Conservation (phyloP, 2,797 vertebrate genomes). For the Gymnothorax reevesii region DNA sequence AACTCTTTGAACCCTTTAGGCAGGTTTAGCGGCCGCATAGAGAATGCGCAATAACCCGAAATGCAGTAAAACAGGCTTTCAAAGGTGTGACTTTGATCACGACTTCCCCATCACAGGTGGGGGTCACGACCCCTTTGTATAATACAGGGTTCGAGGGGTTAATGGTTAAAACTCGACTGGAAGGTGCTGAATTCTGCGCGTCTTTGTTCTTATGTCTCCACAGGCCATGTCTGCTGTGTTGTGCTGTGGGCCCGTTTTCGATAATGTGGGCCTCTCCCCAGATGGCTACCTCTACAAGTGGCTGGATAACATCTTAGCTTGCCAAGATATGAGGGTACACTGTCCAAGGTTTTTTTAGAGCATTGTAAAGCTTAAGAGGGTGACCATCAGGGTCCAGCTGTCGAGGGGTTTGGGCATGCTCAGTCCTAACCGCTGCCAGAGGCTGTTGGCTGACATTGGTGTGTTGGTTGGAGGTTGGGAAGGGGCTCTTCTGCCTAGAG, state of each 20-base stretch:
- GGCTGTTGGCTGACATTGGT: not conserved
- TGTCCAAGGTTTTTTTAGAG: constrained; percentile 22
- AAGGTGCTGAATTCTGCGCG: not conserved
- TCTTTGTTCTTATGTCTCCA: not conserved
- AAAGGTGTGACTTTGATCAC: too few relatives aligned
- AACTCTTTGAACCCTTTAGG: too few relatives aligned
- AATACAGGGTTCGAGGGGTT: not conserved
- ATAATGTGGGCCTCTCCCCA: constrained; percentile 95
- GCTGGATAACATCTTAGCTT: constrained; percentile 98
- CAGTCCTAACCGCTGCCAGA: not conserved
- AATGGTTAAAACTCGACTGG: not conserved
- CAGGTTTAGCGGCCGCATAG: too few relatives aligned
- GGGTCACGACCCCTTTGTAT: too few relatives aligned
- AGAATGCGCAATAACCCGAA: too few relatives aligned
- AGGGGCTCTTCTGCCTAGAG: not conserved
- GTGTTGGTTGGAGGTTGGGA: not conserved
- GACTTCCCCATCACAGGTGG: too few relatives aligned
- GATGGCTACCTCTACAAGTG: constrained; percentile 99
- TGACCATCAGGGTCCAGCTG: not conserved
- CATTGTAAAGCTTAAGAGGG: not conserved
- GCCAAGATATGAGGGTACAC: constrained; percentile 91
- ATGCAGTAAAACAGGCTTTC: too few relatives aligned
- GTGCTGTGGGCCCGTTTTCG: constrained; percentile 97
- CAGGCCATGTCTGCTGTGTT: constrained; percentile 98
- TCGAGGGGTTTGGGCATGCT: not conserved